A percentile compares a stretch with the other conserved stretches of the same genome.
Evolutionary conservation across 2,113 vertebrate genomes (phyloP).

Genomic region (Malurus melanocephalus): DNA sequence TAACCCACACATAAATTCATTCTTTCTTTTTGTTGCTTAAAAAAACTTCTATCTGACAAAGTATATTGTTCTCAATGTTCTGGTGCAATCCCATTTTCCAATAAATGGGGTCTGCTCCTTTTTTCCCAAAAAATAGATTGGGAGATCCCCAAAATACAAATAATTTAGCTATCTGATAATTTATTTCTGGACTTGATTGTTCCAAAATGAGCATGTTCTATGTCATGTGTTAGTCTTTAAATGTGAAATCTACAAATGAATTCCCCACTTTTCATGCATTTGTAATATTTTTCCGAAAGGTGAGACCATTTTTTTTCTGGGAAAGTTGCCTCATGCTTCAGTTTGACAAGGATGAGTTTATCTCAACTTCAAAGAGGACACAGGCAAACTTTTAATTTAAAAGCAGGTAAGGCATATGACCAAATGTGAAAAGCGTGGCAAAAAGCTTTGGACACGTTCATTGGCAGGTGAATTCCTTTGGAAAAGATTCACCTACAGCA

Average conservation of each 20-base stretch:
- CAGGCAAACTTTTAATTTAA: background rate
- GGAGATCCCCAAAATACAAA: background rate
- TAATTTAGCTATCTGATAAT: background rate
- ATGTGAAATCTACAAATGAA: background rate
- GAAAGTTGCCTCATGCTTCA: background rate
- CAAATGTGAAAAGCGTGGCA: background rate
- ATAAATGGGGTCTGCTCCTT: background rate
- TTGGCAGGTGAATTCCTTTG: background rate
- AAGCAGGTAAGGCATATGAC: background rate
- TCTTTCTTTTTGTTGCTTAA: background rate
- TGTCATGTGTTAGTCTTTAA: background rate
- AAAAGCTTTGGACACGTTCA: fast-evolving
- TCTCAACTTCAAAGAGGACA: background rate
- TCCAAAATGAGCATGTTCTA: background rate
- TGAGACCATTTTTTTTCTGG: background rate
- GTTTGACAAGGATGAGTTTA: background rate
- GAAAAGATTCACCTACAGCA: background rate
- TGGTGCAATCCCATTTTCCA: background rate
- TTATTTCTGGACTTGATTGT: background rate
- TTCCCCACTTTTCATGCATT: background rate
- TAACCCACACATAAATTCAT: background rate
- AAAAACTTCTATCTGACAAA: background rate
- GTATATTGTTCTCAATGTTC: background rate
- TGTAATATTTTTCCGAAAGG: background rate
- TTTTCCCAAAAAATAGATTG: background rate